Conservation (phyloP, 2,888 invertebrate species). For the Sepiola atlantica region DNA sequence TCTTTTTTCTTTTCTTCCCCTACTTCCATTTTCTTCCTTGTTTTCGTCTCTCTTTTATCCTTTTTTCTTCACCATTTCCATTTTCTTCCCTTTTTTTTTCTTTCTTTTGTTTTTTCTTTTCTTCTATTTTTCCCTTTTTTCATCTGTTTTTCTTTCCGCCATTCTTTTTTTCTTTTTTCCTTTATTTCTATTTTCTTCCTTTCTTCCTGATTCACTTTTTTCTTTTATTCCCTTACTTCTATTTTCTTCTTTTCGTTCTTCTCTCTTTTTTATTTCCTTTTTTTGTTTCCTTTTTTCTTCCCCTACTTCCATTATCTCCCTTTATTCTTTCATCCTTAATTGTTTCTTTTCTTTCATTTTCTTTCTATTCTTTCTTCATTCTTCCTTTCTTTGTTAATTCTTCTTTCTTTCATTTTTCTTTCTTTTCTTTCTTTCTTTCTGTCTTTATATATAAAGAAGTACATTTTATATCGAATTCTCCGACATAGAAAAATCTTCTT, state of each 20-base stretch:
- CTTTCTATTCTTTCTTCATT: background rate
- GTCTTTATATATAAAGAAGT: background rate
- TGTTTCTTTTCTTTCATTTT: too few species aligned
- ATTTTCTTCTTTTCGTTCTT: background rate
- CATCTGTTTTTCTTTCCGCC: too few species aligned
- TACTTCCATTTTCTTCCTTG: background rate
- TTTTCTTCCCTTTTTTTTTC: background rate
- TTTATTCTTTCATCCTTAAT: background rate
- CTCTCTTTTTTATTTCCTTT: too few species aligned
- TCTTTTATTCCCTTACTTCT: background rate
- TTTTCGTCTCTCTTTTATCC: background rate
- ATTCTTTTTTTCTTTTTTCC: background rate
- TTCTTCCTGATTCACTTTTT: background rate
- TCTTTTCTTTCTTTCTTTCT: background rate
- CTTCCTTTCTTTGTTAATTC: background rate
- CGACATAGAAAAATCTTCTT: too few species aligned
- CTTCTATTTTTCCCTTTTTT: background rate
- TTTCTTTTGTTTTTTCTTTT: background rate
- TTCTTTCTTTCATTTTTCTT: background rate
- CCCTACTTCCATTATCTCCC: background rate
- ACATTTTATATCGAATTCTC: too few species aligned
- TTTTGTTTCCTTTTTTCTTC: too few species aligned
- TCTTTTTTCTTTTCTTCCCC: background rate
- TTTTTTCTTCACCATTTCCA: too few species aligned
- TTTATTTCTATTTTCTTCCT: background rate